Percentiles rank a stretch among this genome's conserved stretches.
phyloP scores from a whole-genome alignment of 2,113 vertebrate genomes.

The Athene noctua region DNA sequence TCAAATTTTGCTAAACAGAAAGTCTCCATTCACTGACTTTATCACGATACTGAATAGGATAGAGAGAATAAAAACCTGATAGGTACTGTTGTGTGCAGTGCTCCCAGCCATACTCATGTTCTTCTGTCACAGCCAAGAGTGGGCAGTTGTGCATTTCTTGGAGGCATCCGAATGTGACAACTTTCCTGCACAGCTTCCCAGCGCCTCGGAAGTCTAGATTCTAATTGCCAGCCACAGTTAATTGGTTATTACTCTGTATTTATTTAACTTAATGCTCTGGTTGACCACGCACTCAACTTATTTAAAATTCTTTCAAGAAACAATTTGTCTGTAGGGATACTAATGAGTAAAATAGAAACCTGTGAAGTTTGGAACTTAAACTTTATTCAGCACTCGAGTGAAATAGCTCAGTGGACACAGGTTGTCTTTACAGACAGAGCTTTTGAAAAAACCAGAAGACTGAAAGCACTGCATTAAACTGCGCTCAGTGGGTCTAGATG shows the following conservation, averaged over 20 bases:
- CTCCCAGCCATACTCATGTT: neutral
- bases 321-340: neutral
- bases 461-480: neutral
- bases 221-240: neutral
- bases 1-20: neutral
- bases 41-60: neutral
- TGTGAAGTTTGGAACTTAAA: neutral
- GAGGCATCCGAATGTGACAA: neutral
- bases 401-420: neutral
- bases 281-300: neutral
- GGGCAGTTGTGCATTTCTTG: neutral
- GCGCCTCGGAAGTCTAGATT: neutral
- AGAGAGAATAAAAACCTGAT: neutral
- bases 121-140: neutral
- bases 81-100: fast-evolving
- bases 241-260: neutral
- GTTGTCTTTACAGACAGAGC: neutral
- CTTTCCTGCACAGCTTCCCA: neutral
- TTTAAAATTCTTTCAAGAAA: neutral
- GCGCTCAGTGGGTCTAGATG: no score
- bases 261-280: neutral
- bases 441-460: neutral
- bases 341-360: neutral
- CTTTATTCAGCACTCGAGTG: neutral
- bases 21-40: neutral